Percentiles rank a stretch among this genome's conserved stretches.
These are phyloP conservation scores for Coreius guichenoti DNA, from an alignment of 2,797 vertebrate species.

Conservation along the genomic window DNA sequence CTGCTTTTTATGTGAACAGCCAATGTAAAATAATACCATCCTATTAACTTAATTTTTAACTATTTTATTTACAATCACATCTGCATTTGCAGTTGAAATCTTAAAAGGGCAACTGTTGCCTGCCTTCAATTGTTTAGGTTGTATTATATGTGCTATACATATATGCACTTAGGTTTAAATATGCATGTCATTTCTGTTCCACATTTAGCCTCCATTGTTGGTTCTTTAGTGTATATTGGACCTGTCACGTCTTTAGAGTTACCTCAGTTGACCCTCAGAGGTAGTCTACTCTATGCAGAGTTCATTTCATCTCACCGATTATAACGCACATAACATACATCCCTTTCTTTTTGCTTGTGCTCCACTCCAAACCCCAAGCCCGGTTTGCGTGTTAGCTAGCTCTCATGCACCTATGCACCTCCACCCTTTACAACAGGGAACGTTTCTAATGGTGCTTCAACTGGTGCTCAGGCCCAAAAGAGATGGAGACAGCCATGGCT, in stretches of 20 bases:
- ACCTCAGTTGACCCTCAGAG: constrained; percentile 73
- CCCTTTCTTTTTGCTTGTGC: constrained; percentile 38
- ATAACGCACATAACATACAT: constrained; percentile 12
- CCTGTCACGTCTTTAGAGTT: constrained; percentile 60
- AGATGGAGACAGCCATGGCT: constrained; percentile 64
- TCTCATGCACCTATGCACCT: constrained; percentile 81
- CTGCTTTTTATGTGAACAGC: constrained; percentile 15
- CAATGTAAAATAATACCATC: constrained; percentile 29
- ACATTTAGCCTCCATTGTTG: constrained; percentile 72
- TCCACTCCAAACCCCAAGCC: constrained; percentile 56
- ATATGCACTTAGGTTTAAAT: constrained; percentile 7
- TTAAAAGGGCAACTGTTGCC: constrained; percentile 13
- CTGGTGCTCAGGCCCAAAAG: constrained; percentile 77
- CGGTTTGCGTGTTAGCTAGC: constrained; percentile 66
- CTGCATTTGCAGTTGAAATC: constrained; percentile 30
- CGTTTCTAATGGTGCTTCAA: constrained; percentile 81
- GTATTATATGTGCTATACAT: constrained; percentile 16
- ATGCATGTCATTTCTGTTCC: constrained; percentile 3
- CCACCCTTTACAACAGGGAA: constrained; percentile 70
- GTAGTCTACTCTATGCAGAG: constrained; percentile 77
- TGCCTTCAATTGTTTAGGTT: constrained; percentile 12
- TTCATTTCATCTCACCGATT: constrained; percentile 50
- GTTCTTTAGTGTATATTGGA: constrained; percentile 61
- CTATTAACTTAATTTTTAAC: not conserved
- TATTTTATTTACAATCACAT: constrained; percentile 9